A percentile compares a stretch with the other conserved stretches of the same genome.
phyloP scores from a whole-genome alignment of 2,113 vertebrate species.

The Colius striatus region DNA sequence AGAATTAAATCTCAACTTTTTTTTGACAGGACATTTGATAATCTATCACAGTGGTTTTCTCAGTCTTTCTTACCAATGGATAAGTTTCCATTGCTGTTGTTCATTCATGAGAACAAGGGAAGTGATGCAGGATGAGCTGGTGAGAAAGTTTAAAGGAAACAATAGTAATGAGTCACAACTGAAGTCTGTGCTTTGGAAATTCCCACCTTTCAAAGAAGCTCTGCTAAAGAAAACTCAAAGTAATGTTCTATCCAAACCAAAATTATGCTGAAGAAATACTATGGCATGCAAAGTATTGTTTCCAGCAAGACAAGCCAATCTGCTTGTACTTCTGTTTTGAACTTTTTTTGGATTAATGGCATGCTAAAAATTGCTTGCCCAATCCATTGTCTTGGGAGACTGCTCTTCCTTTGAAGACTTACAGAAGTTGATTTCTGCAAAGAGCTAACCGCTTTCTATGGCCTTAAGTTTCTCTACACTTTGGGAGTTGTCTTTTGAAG shows the following conservation, averaged over 20 bases:
- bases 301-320: conserved; percentile 27
- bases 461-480: neutral
- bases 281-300: conserved; percentile 61
- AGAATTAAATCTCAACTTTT: neutral
- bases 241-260: conserved; percentile 2
- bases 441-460: neutral
- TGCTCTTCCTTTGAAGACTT: conserved; percentile 51
- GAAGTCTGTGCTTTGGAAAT: conserved; percentile 42
- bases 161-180: conserved; percentile 78
- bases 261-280: conserved; percentile 49
- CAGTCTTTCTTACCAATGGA: conserved; percentile 1
- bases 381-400: conserved; percentile 60
- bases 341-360: conserved; percentile 59
- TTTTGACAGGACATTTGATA: neutral
- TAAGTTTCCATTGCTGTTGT: conserved; percentile 51
- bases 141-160: conserved; percentile 78
- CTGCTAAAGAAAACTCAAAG: conserved; percentile 57
- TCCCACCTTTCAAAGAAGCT: conserved; percentile 74
- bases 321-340: conserved; percentile 31
- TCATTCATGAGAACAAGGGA: conserved; percentile 79
- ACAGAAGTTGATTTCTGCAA: neutral
- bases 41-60: neutral
- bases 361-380: conserved; percentile 68
- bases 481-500: neutral
- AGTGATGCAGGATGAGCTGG: conserved; percentile 69